These are phyloP conservation scores for Bubalus kerabau DNA, from an alignment of 2,113 vertebrate species.

Conservation along the genomic window DNA sequence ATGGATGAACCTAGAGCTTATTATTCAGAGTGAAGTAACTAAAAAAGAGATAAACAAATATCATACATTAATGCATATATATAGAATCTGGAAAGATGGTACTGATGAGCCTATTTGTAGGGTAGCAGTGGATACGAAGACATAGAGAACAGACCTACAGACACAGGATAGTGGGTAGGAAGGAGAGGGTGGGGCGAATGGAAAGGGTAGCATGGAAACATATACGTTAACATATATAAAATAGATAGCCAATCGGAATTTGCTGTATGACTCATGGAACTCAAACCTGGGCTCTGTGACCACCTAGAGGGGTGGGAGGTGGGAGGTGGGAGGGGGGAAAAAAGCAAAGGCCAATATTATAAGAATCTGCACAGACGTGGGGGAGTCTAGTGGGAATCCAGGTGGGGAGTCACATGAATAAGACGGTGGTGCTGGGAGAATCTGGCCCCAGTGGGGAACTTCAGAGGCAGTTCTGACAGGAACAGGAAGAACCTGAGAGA, in stretches of 20 bases:
- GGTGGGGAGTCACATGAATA: rapidly evolving
- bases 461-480: not conserved
- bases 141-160: not conserved
- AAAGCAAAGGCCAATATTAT: rapidly evolving
- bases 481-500: not conserved
- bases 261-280: not conserved
- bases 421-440: not conserved
- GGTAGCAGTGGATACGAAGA: not conserved
- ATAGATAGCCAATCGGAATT: not conserved
- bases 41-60: not conserved
- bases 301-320: not conserved
- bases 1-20: not conserved
- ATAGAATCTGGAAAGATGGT: not conserved
- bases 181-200: not conserved
- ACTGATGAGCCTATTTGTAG: not conserved
- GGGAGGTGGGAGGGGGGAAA: not conserved
- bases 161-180: not conserved
- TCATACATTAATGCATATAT: not conserved
- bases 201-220: not conserved
- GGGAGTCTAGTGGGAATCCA: rapidly evolving
- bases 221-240: not conserved
- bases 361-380: not conserved
- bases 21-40: not conserved
- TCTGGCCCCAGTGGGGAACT: rapidly evolving
- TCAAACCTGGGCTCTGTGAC: not conserved